phyloP scores from a whole-genome alignment of 2,888 invertebrate genomes.

The Minunthozetes semirufus region DNA sequence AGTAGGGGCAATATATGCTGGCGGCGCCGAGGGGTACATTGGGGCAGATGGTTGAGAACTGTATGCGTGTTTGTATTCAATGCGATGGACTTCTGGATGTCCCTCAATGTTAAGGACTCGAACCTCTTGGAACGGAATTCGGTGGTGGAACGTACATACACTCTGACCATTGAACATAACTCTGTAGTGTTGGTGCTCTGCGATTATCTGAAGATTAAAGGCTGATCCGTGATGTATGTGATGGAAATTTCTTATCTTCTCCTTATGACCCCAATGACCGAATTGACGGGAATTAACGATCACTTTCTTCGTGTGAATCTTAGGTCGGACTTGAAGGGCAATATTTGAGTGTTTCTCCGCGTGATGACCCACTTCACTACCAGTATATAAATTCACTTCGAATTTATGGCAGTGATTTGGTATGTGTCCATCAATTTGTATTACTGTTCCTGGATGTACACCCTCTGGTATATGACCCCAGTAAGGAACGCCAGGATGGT shows the following conservation, averaged over 20 bases:
- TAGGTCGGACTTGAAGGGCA: constrained; percentile 11
- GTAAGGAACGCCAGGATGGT: background rate
- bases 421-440: constrained; percentile 19
- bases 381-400: background rate
- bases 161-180: background rate
- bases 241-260: background rate
- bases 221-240: background rate
- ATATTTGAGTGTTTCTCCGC: constrained; percentile 14
- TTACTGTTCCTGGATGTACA: background rate
- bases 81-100: background rate
- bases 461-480: constrained; percentile 24
- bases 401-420: constrained; percentile 12
- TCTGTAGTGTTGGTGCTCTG: constrained; percentile 11
- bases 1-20: background rate
- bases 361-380: background rate
- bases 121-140: background rate
- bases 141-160: background rate
- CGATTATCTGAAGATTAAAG: background rate
- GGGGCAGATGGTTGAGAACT: too few species aligned
- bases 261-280: constrained; percentile 15
- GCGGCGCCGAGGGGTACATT: background rate
- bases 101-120: constrained; percentile 27
- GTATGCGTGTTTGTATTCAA: constrained; percentile 12
- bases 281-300: background rate
- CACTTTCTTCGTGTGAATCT: background rate